Evolutionary conservation across 2,797 vertebrate genomes (phyloP).

Genomic region (Argyrosomus regius): DNA sequence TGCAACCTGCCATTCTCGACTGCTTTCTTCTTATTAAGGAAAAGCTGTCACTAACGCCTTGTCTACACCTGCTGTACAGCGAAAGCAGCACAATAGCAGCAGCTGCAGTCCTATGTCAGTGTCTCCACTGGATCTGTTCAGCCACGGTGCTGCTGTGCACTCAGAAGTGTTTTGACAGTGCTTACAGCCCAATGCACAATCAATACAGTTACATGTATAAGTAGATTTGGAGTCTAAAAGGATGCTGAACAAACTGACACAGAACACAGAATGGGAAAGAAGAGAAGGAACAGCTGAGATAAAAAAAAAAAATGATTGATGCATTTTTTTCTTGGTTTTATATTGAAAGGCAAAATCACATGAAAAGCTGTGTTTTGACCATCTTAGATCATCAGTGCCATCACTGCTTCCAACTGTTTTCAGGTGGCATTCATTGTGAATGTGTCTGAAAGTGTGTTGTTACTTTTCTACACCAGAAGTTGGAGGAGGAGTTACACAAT

Average conservation of each 20-base stretch:
- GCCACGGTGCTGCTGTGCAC: not conserved
- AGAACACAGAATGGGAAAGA: not conserved
- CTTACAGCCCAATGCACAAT: not conserved
- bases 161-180: constrained; percentile 12
- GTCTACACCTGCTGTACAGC: constrained; percentile 36
- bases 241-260: too few species aligned
- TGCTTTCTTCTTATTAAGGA: constrained; percentile 55
- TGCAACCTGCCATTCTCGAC: constrained; percentile 24
- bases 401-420: not conserved
- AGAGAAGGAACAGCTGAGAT: not conserved
- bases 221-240: not conserved
- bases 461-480: constrained; percentile 62
- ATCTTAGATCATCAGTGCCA: not conserved
- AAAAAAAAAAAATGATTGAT: not conserved
- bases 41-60: constrained; percentile 45
- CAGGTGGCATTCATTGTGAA: not conserved
- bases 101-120: not conserved
- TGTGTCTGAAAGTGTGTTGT: not conserved
- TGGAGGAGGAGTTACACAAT: constrained; percentile 74
- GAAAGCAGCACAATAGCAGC: constrained; percentile 25
- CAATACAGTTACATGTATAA: not conserved
- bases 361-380: not conserved
- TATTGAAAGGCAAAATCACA: not conserved
- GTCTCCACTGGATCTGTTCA: not conserved
- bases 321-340: not conserved